A percentile compares a stretch with the other conserved stretches of the same genome.
Conservation (phyloP, 2,888 invertebrate genomes). For the Napeogenes inachia region DNA sequence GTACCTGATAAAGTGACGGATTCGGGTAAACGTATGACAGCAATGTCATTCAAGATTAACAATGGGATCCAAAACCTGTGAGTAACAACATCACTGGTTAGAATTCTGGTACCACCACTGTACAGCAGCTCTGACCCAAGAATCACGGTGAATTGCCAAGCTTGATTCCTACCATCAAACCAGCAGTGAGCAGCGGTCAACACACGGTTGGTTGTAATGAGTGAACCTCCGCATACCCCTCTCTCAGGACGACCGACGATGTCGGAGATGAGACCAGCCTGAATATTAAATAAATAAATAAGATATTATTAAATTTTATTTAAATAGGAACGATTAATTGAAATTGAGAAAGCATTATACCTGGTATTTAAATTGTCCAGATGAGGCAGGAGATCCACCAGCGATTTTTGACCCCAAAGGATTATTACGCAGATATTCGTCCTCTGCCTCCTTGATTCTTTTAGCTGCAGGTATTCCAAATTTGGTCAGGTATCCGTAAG, state of each 20-base stretch:
- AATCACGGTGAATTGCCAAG: slow-evolving; percentile 45
- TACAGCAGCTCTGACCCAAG: slow-evolving; percentile 46
- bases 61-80: slow-evolving; percentile 47
- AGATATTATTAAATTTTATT: too few species aligned
- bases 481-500: slow-evolving; percentile 42
- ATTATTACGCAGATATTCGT: slow-evolving; percentile 21
- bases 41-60: slow-evolving; percentile 47
- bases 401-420: background rate
- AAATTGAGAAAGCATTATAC: slow-evolving; percentile 4
- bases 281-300: slow-evolving; percentile 4
- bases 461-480: slow-evolving; percentile 44
- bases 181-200: slow-evolving; percentile 61
- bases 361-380: slow-evolving; percentile 21
- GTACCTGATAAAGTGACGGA: slow-evolving; percentile 32
- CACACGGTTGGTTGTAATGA: slow-evolving; percentile 39
- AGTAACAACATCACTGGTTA: slow-evolving; percentile 38
- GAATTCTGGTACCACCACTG: slow-evolving; percentile 43
- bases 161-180: slow-evolving; percentile 52
- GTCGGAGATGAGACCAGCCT: slow-evolving; percentile 45
- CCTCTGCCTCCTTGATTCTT: slow-evolving; percentile 41
- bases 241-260: slow-evolving; percentile 34
- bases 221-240: slow-evolving; percentile 50
- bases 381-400: slow-evolving; percentile 13
- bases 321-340: too few species aligned
- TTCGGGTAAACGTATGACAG: slow-evolving; percentile 42